phyloP scores from a whole-genome alignment of 2,888 invertebrate genomes.

The Epinotia bilunana region DNA sequence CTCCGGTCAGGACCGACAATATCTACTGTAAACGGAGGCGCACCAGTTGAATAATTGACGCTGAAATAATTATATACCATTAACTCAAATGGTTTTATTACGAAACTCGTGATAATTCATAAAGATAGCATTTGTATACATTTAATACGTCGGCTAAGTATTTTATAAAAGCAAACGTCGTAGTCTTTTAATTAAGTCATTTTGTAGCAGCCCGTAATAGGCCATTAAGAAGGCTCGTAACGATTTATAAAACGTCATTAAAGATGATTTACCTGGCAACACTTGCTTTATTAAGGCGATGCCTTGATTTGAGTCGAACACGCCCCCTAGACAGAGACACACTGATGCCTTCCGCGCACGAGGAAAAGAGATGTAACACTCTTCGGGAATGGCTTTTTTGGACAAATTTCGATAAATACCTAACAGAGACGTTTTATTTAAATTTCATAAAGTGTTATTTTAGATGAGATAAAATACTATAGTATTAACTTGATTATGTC shows the following conservation, averaged over 20 bases:
- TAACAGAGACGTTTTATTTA: too few relatives aligned
- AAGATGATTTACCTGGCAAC: conserved; percentile 14
- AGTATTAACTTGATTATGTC: too few relatives aligned
- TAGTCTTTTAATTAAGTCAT: conserved; percentile 10
- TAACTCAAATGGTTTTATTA: conserved; percentile 36
- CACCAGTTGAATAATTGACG: neutral
- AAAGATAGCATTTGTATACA: conserved; percentile 47
- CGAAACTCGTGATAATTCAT: conserved; percentile 35
- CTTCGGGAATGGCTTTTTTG: too few relatives aligned
- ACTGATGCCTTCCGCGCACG: too few relatives aligned
- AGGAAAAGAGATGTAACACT: too few relatives aligned
- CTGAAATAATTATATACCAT: conserved; percentile 7
- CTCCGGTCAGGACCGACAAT: too few relatives aligned
- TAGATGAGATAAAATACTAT: too few relatives aligned
- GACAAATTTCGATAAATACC: too few relatives aligned
- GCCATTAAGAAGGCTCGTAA: neutral
- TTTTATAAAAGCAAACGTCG: conserved; percentile 30
- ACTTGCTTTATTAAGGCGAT: neutral
- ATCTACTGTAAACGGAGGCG: too few relatives aligned
- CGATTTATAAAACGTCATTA: conserved; percentile 7
- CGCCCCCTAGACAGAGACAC: too few relatives aligned
- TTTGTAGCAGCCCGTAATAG: neutral
- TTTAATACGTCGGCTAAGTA: conserved; percentile 42
- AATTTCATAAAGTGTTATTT: too few relatives aligned
- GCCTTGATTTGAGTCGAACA: too few relatives aligned